Conservation (phyloP, 2,797 vertebrate species). For the Scarus forsteni region DNA sequence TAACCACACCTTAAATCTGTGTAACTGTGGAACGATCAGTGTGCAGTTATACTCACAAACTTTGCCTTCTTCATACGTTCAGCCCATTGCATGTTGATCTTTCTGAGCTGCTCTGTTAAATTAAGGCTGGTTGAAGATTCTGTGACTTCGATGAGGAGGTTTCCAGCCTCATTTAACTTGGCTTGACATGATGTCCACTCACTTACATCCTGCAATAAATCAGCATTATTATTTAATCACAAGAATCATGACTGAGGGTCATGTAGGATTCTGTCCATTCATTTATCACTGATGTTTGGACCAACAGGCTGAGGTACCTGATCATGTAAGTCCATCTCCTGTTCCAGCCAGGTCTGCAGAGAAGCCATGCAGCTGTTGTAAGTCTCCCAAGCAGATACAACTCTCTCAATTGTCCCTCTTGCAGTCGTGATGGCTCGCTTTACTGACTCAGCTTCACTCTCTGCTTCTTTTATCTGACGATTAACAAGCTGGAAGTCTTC, state of each 20-base stretch:
- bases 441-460: slow-evolving; percentile 72
- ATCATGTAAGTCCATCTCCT: slow-evolving; percentile 4
- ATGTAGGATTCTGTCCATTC: neutral
- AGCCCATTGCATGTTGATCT: slow-evolving; percentile 90
- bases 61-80: slow-evolving; percentile 86
- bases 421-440: slow-evolving; percentile 69
- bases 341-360: slow-evolving; percentile 83
- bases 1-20: neutral
- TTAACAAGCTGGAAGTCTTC: slow-evolving; percentile 72
- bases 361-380: slow-evolving; percentile 80
- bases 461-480: slow-evolving; percentile 76
- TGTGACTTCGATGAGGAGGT: slow-evolving; percentile 86
- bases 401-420: slow-evolving; percentile 80
- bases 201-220: slow-evolving; percentile 42
- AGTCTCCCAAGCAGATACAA: slow-evolving; percentile 82
- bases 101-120: slow-evolving; percentile 86
- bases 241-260: neutral
- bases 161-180: slow-evolving; percentile 87
- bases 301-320: slow-evolving; percentile 17
- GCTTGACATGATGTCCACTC: slow-evolving; percentile 85
- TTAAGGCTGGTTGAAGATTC: slow-evolving; percentile 77
- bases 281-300: neutral
- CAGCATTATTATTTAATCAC: too few species aligned
- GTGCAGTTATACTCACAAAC: slow-evolving; percentile 82
- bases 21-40: neutral